Base-by-base conservation (phyloP, 2,888 invertebrate species). In the Temnothorax ravouxi region DNA sequence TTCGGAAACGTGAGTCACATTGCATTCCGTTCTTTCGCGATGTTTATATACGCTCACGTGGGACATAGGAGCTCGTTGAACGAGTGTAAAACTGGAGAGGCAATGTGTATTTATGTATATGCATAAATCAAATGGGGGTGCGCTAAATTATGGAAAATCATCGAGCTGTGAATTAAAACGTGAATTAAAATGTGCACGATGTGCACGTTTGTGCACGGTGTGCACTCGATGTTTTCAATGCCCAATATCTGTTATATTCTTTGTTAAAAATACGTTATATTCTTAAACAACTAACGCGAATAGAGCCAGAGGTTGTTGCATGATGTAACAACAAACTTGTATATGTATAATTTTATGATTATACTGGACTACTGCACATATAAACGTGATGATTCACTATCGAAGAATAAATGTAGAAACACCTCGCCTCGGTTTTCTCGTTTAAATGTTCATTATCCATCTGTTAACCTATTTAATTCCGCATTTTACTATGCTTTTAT, bases 1-100 rank as follows among this genome's bases (percentile, higher is more conserved):
- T 76, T 64, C 50, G 25, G 52, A 64, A 64, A 64, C 54, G 54
- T 62, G 66, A 64, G 41, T 52, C 54, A 66, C 66, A 66, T 41
- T 34, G 66, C 52, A 41, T 76, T 47, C 34, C 61, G n/a, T 74
- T 61, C 29, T 75, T 64, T 18, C 50, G 15, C 34, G 61, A 18
- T 76, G 38, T 62, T 76, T 62, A n/a, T n/a, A n/a, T n/a, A 62
- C 47, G 59, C n/a, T 74, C 29, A 18, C 47, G 15, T 34, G 29
- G 5, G 44, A 74, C 54, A 71, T 6, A 6, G 41, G 18, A 71
- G 38, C 21, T 38, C 2, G 52, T 21, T 71, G 56, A 25, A 56
- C 11, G n/a, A 34, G 15, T 21, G 47, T 34, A 61, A 74, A 74
- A 29, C 29, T 44, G 29, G 3, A 59, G 13, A 61, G n/a, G 4